These are phyloP conservation scores for Clitarchus hookeri DNA, from an alignment of 2,888 invertebrate genomes.

Conservation along the genomic window DNA sequence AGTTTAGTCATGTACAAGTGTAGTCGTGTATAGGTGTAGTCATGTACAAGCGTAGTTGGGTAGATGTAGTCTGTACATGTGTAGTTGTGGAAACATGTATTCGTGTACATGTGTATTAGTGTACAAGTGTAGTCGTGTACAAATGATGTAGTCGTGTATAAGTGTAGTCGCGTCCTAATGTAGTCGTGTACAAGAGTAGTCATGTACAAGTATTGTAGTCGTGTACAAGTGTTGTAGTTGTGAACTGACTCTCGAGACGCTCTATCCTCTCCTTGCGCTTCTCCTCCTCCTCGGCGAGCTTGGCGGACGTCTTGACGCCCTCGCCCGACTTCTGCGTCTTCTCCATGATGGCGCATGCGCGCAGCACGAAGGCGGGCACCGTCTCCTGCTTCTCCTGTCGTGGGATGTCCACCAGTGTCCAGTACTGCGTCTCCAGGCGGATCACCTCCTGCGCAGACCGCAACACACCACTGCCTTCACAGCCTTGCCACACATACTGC, in stretches of 20 bases:
- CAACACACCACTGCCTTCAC: background rate
- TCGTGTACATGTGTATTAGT: too few relatives aligned
- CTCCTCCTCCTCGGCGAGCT: conserved; percentile 84
- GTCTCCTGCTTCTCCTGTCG: conserved; percentile 94
- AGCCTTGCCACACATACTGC: background rate
- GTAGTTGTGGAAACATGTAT: too few relatives aligned
- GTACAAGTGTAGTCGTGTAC: too few relatives aligned
- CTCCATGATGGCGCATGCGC: conserved; percentile 90
- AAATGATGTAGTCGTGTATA: too few relatives aligned
- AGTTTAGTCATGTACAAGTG: too few relatives aligned
- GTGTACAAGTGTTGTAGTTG: background rate
- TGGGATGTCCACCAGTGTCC: conserved; percentile 92
- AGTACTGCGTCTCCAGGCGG: conserved; percentile 88
- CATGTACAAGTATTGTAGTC: too few relatives aligned
- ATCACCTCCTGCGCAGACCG: conserved; percentile 74
- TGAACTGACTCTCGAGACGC: conserved; percentile 74
- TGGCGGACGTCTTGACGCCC: conserved; percentile 83
- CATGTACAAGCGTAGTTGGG: too few relatives aligned
- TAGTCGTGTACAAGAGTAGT: too few relatives aligned
- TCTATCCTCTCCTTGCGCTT: conserved; percentile 83
- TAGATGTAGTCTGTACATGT: too few relatives aligned
- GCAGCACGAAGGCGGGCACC: conserved; percentile 86
- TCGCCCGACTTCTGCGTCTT: conserved; percentile 89
- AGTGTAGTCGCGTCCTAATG: too few relatives aligned
- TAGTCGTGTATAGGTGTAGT: too few relatives aligned